Conservation (phyloP, 2,888 invertebrate genomes). For the Andricus curvator region DNA sequence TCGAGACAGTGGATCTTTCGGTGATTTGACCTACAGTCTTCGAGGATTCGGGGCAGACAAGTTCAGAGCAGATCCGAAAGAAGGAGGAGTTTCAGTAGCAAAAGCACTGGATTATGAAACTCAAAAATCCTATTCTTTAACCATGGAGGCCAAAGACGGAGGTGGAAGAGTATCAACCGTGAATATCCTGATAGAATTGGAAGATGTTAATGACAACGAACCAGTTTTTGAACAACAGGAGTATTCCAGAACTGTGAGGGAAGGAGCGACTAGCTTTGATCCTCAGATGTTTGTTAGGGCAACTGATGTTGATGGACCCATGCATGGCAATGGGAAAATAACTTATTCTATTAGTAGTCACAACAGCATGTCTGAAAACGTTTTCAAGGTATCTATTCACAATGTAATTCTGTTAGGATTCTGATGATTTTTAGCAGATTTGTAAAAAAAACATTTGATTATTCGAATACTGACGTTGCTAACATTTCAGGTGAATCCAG, state of each 20-base stretch:
- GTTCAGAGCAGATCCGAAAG: conserved; percentile 84
- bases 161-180: conserved; percentile 87
- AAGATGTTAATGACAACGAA: conserved; percentile 89
- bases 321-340: conserved; percentile 85
- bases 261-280: conserved; percentile 87
- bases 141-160: conserved; percentile 89
- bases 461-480: not conserved
- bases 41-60: conserved; percentile 90
- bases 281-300: conserved; percentile 90
- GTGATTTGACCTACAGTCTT: conserved; percentile 85
- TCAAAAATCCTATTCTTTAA: conserved; percentile 89
- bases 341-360: conserved; percentile 84
- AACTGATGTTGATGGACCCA: conserved; percentile 86
- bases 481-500: conserved; percentile 80
- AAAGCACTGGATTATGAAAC: conserved; percentile 87
- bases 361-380: conserved; percentile 84
- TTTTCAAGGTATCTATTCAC: conserved; percentile 67
- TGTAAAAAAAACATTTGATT: not conserved
- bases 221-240: conserved; percentile 86
- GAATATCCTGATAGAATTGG: conserved; percentile 85
- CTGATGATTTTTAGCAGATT: not conserved
- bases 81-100: conserved; percentile 85
- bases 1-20: conserved; percentile 86
- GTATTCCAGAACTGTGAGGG: conserved; percentile 87
- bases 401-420: not conserved